A percentile compares a stretch with the other conserved stretches of the same genome.
Conservation (phyloP, 2,888 invertebrate species). For the Taenaris catops region DNA sequence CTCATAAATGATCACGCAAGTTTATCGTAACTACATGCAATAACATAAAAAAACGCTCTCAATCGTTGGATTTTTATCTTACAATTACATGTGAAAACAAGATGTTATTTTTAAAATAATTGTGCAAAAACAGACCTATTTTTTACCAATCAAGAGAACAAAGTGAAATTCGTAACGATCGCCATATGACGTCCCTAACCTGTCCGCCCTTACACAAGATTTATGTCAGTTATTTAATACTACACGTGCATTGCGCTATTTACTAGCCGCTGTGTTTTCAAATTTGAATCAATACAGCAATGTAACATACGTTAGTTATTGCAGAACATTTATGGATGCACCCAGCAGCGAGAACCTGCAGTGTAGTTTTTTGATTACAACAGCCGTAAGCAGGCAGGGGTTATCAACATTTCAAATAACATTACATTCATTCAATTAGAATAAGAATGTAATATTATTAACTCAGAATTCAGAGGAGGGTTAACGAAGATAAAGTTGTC, state of each 20-base stretch:
- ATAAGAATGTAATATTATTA: too few species aligned
- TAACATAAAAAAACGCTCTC: not conserved
- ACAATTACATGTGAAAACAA: conserved; percentile 2
- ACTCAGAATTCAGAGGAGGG: too few species aligned
- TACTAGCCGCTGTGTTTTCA: not conserved
- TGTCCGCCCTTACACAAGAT: conserved; percentile 51
- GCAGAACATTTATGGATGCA: conserved; percentile 17
- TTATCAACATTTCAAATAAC: conserved; percentile 34
- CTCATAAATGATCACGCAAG: too few species aligned
- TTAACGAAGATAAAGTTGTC: too few species aligned
- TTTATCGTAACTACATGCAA: too few species aligned
- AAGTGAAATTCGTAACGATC: conserved; percentile 60
- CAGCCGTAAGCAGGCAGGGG: conserved; percentile 13
- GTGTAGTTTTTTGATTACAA: conserved; percentile 20
- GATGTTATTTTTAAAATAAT: conserved; percentile 23
- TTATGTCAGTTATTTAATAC: conserved; percentile 42
- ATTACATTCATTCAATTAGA: not conserved
- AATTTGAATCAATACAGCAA: conserved; percentile 33
- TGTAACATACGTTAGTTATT: conserved; percentile 30
- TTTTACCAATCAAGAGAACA: conserved; percentile 61
- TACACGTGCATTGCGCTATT: conserved; percentile 37
- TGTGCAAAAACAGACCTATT: conserved; percentile 21
- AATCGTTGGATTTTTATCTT: not conserved
- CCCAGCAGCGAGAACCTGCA: conserved; percentile 20
- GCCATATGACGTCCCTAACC: conserved; percentile 64